A percentile compares a stretch with the other conserved stretches of the same genome.
phyloP scores from a whole-genome alignment of 1,140 invertebrate genomes.

The Pachyrhynchus sulphureomaculatus region DNA sequence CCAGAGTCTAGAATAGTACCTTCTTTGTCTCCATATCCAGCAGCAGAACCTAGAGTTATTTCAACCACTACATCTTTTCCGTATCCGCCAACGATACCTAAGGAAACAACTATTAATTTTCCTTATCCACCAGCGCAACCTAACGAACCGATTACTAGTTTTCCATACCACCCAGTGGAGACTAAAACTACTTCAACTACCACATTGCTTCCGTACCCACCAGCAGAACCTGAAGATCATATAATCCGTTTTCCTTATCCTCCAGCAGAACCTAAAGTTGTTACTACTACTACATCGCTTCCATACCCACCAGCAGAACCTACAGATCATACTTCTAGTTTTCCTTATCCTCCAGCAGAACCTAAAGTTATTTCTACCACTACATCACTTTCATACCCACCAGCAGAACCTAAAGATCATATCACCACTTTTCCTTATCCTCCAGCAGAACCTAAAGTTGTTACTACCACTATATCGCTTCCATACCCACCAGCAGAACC shows the following conservation, averaged over 20 bases:
- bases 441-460: too few species aligned
- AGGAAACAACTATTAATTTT: neutral
- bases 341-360: neutral
- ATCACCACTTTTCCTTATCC: too few species aligned
- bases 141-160: too few species aligned
- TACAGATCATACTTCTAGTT: neutral
- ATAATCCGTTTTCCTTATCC: neutral
- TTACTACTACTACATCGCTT: neutral
- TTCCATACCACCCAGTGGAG: too few species aligned
- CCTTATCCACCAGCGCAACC: conserved; percentile 8
- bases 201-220: neutral
- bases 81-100: neutral
- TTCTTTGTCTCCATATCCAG: conserved; percentile 4
- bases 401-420: too few species aligned
- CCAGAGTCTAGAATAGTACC: neutral
- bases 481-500: too few species aligned
- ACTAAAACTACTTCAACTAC: neutral
- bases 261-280: neutral
- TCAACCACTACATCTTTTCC: neutral
- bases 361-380: neutral
- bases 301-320: neutral
- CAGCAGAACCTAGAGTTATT: neutral
- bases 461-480: too few species aligned
- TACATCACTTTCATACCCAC: neutral
- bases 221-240: neutral